Conservation (phyloP, 1,140 invertebrate genomes). For the Arion vulgaris region DNA sequence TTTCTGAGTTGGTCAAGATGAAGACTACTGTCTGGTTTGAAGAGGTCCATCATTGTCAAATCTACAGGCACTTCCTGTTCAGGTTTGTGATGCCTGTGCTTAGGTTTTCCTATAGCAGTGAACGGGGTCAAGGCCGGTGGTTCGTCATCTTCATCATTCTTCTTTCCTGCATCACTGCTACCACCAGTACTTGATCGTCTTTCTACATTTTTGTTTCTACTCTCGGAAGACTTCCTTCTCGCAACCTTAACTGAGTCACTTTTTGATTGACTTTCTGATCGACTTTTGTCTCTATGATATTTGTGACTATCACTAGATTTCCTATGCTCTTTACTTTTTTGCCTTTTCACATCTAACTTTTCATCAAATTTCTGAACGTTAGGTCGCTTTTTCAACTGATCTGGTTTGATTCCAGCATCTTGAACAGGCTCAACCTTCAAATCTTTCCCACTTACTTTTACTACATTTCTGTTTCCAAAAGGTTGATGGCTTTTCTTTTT, state of each 20-base stretch:
- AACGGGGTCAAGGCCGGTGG: conserved; percentile 4
- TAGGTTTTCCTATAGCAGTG: conserved; percentile 13
- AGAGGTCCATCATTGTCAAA: conserved; percentile 49
- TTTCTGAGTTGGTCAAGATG: conserved; percentile 44
- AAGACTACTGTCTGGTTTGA: conserved; percentile 51
- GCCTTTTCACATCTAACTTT: not conserved
- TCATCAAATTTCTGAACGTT: not conserved
- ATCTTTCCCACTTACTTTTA: not conserved
- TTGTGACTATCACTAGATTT: conserved; percentile 22
- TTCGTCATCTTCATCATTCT: too few species aligned
- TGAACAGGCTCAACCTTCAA: not conserved
- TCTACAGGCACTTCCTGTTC: conserved; percentile 45
- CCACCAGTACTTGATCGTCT: not conserved
- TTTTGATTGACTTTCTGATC: too few species aligned
- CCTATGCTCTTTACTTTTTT: not conserved
- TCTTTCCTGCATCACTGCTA: not conserved
- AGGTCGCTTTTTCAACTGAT: not conserved
- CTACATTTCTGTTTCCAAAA: conserved; percentile 25
- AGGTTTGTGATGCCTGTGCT: conserved; percentile 43
- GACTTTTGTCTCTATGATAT: not conserved
- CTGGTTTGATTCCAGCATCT: not conserved
- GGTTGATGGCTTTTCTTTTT: conserved; percentile 36
- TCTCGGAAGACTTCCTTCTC: not conserved
- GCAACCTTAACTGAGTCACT: not conserved
- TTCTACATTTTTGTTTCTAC: not conserved